Evolutionary conservation across 2,888 invertebrate genomes (phyloP).

Genomic region (Drosophila vallismaia): DNA sequence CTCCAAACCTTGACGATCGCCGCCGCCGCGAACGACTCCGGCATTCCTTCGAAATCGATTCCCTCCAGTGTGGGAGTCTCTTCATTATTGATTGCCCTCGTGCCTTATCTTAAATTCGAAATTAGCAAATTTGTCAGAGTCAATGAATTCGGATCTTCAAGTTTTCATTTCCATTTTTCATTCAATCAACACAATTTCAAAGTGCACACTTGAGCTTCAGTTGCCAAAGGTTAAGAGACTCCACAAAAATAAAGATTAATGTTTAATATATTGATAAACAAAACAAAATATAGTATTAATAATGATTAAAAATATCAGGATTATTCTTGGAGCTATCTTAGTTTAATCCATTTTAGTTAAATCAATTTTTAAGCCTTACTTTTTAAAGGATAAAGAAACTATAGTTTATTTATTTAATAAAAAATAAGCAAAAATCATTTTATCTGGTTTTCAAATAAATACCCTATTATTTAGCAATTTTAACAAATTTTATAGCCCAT

Average conservation of each 20-base stretch:
- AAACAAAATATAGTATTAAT: not conserved
- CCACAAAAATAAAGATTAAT: not conserved
- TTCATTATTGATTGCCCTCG: slow-evolving; percentile 37
- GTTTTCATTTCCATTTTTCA: slow-evolving; percentile 24
- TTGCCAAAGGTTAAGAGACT: not conserved
- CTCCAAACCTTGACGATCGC: slow-evolving; percentile 41
- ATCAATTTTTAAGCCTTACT: too few species aligned
- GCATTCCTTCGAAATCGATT: slow-evolving; percentile 14
- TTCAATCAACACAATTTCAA: slow-evolving; percentile 10
- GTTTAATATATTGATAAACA: not conserved
- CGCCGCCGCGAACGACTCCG: slow-evolving; percentile 4
- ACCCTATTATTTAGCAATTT: not conserved
- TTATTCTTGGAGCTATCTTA: too few species aligned
- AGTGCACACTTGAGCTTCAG: not conserved
- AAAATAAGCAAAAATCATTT: not conserved
- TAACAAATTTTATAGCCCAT: not conserved
- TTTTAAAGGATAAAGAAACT: too few species aligned
- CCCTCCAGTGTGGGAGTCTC: slow-evolving; percentile 32
- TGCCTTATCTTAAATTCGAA: slow-evolving; percentile 39
- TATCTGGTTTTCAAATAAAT: not conserved
- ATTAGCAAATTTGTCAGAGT: slow-evolving; percentile 42
- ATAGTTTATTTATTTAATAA: too few species aligned
- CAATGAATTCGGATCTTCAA: slow-evolving; percentile 11
- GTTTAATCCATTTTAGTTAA: too few species aligned
- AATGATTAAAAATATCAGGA: too few species aligned